phyloP scores from a whole-genome alignment of 2,113 vertebrate genomes.

The Anolis carolinensis region DNA sequence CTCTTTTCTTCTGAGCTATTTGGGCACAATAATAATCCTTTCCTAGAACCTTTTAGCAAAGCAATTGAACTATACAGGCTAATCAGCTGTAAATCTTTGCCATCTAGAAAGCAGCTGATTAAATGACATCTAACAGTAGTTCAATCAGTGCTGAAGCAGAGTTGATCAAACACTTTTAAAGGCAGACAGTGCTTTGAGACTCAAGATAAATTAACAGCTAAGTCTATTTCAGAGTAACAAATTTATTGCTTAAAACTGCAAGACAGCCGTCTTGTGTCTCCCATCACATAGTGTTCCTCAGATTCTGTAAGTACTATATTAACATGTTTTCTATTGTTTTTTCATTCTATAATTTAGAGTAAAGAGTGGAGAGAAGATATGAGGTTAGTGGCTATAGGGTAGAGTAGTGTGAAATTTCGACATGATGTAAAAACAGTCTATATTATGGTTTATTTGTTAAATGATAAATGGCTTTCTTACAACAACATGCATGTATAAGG shows the following conservation, averaged over 20 bases:
- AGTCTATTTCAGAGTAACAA: slow-evolving; percentile 37
- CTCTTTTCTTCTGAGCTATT: slow-evolving; percentile 66
- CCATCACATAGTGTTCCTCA: not conserved
- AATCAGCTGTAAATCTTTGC: slow-evolving; percentile 74
- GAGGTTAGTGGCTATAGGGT: not conserved
- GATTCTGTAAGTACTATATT: not conserved
- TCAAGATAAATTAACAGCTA: slow-evolving; percentile 28
- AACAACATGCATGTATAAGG: not conserved
- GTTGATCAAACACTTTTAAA: slow-evolving; percentile 42
- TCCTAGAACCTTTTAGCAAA: slow-evolving; percentile 68
- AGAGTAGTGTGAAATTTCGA: not conserved
- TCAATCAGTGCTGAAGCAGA: slow-evolving; percentile 32
- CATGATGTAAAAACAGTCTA: not conserved
- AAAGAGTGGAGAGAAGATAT: not conserved
- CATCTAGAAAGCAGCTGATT: slow-evolving; percentile 50
- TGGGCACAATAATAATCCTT: slow-evolving; percentile 75
- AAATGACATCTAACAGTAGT: slow-evolving; percentile 48
- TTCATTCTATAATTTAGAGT: not conserved
- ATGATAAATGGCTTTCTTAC: not conserved
- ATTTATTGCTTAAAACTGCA: slow-evolving; percentile 21
- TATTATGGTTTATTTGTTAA: not conserved
- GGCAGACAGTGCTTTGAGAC: slow-evolving; percentile 19
- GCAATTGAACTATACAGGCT: slow-evolving; percentile 55
- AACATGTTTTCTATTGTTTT: not conserved
- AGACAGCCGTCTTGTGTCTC: not conserved